A percentile compares a stretch with the other conserved stretches of the same genome.
phyloP scores from a whole-genome alignment of 2,113 vertebrate genomes.

The Hippocampus abdominalis region DNA sequence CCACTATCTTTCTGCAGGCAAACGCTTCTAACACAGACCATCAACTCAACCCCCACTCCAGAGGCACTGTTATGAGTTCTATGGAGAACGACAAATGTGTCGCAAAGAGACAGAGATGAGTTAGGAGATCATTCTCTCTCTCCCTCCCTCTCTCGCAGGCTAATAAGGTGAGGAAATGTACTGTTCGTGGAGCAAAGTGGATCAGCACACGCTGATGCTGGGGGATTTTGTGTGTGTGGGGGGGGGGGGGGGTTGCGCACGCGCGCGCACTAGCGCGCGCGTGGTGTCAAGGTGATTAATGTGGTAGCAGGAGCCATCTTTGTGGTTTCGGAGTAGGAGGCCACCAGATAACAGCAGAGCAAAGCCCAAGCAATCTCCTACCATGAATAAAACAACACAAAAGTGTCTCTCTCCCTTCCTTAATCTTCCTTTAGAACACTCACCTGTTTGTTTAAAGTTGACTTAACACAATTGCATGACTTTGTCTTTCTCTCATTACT shows the following conservation, averaged over 20 bases:
- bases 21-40: constrained; percentile 32
- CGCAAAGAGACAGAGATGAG: constrained; percentile 51
- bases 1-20: constrained; percentile 23
- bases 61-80: constrained; percentile 37
- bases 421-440: neutral
- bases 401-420: constrained; percentile 13
- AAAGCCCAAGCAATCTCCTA: constrained; percentile 45
- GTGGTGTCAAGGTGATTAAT: constrained; percentile 64
- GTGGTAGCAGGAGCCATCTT: constrained; percentile 55
- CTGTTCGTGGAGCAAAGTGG: constrained; percentile 41
- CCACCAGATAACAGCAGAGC: constrained; percentile 62
- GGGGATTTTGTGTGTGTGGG: constrained; percentile 14
- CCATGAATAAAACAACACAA: constrained; percentile 42
- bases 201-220: constrained; percentile 33
- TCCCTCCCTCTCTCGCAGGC: constrained; percentile 26
- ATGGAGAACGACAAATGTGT: constrained; percentile 60
- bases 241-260: too few species aligned
- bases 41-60: constrained; percentile 31
- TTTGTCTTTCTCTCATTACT: neutral
- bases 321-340: constrained; percentile 56
- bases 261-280: neutral
- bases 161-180: constrained; percentile 49
- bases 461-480: neutral
- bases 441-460: neutral
- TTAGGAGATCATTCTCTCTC: constrained; percentile 47